Evolutionary conservation across 2,797 vertebrate genomes (phyloP).

Genomic region (Acrossocheilus wenchowensis): DNA sequence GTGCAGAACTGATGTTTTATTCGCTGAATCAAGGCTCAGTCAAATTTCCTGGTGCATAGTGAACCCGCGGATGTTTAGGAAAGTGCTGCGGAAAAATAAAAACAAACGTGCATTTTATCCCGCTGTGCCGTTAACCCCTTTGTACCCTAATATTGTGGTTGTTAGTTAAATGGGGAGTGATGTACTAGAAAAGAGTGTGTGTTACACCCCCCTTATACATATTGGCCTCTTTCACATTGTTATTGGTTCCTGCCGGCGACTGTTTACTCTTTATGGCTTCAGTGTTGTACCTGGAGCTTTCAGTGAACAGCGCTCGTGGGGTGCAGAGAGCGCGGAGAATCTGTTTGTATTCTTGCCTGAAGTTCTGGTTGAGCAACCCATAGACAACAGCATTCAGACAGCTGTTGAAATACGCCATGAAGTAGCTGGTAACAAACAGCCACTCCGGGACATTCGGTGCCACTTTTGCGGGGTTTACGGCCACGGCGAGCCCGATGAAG

Average conservation of each 20-base stretch:
- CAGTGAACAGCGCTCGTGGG: slow-evolving; percentile 33
- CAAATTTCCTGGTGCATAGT: not conserved
- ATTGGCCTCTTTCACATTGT: slow-evolving; percentile 52
- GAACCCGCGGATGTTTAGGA: not conserved
- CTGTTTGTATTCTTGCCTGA: slow-evolving; percentile 58
- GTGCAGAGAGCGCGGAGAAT: slow-evolving; percentile 54
- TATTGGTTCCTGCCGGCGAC: slow-evolving; percentile 52
- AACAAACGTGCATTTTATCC: not conserved
- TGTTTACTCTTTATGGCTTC: slow-evolving; percentile 55
- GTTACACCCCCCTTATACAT: slow-evolving; percentile 31
- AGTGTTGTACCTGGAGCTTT: slow-evolving; percentile 50
- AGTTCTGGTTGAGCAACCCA: slow-evolving; percentile 60
- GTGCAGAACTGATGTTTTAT: not conserved
- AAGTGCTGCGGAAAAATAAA: not conserved
- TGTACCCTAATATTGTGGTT: not conserved
- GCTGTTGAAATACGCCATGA: slow-evolving; percentile 63
- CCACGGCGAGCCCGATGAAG: slow-evolving; percentile 59
- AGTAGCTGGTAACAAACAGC: slow-evolving; percentile 60
- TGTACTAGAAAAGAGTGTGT: slow-evolving; percentile 34
- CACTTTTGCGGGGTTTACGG: slow-evolving; percentile 45
- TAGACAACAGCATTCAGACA: slow-evolving; percentile 60
- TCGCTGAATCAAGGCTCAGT: too few species aligned
- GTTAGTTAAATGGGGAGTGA: not conserved
- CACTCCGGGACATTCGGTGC: slow-evolving; percentile 55
- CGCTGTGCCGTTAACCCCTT: not conserved